Evolutionary conservation across 2,113 vertebrate genomes (phyloP), one percentile per base, ranked within the genome.

Genomic region (Chlamydotis undulata): DNA sequence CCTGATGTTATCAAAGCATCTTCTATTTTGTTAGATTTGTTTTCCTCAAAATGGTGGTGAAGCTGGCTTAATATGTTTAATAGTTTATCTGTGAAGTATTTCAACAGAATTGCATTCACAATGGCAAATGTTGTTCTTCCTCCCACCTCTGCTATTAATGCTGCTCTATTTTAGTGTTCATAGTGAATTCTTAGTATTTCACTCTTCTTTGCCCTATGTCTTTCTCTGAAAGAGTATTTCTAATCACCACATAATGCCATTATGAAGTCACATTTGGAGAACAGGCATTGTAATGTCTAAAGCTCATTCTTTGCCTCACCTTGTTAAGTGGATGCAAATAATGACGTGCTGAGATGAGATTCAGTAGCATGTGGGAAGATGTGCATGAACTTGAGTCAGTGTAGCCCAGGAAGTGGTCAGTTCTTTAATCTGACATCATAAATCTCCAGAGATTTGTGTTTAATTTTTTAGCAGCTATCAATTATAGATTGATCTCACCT

Each of bases 271-370:
- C 17, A 39, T 64, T 17, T 55, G 64, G 84, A 68, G 49, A 75
- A 31, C 26, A 69, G 47, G 25, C 22, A 59, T 4, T 10, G 7
- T 73, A 41, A 50, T 41, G 26, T 43, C 45, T 67, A 25, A 61
- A 74, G 43, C 39, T 77, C 6, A 2, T 47, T 68, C 67, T 68
- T 60, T 35, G 43, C 57, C 39, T 8, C 7, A 24, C 45, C 29
- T 16, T 52, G 19, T 59, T 26, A 68, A 35, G 24, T 7, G 60
- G 71, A 28, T 28, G 29, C 25, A 50, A 76, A n/a, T 25, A 35
- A 60, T 7, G 3, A 3, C 0, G 0, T 45, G 53, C 69, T 5
- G 8, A 28, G 76, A 19, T 28, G 50, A 74, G 43, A 52, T 39
- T 52, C 13, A 10, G 26, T 31, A 45, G 64, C 37, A 10, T 13